Evolutionary conservation across 1,140 invertebrate genomes (phyloP).

Genomic region (Solenopsis invicta): DNA sequence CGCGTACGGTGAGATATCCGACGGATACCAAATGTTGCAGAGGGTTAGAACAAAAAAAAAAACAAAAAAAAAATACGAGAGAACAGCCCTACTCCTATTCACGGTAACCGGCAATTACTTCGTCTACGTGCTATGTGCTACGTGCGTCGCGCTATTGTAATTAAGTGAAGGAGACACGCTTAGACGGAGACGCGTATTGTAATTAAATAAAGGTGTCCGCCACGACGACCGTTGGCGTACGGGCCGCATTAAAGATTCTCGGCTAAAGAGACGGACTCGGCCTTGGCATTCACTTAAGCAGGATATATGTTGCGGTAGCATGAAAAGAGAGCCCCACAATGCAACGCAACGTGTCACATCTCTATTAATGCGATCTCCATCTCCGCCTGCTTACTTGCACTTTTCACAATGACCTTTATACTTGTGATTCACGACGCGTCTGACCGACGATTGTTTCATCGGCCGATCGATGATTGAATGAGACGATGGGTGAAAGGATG

Average conservation of each 20-base stretch:
- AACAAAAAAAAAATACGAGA: not conserved
- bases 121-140: conserved; percentile 71
- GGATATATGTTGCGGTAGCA: conserved; percentile 46
- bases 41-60: conserved; percentile 80
- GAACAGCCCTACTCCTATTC: conserved; percentile 70
- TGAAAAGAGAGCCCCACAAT: conserved; percentile 54
- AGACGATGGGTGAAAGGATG: conserved; percentile 20
- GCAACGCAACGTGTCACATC: conserved; percentile 63
- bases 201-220: conserved; percentile 62
- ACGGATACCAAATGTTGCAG: conserved; percentile 84
- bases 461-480: conserved; percentile 50
- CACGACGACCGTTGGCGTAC: conserved; percentile 73
- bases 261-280: conserved; percentile 41
- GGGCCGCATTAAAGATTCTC: conserved; percentile 43
- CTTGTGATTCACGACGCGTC: conserved; percentile 36
- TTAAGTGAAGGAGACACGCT: conserved; percentile 82
- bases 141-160: conserved; percentile 79
- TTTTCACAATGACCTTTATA: conserved; percentile 59
- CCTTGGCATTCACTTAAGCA: conserved; percentile 49
- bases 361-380: conserved; percentile 51
- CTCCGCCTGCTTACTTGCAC: conserved; percentile 55
- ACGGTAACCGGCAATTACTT: conserved; percentile 84
- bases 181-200: conserved; percentile 57
- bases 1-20: conserved; percentile 51
- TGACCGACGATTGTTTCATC: conserved; percentile 52